Evolutionary conservation across 2,888 invertebrate genomes (phyloP).

Genomic region (Scaptomyza tumidula): DNA sequence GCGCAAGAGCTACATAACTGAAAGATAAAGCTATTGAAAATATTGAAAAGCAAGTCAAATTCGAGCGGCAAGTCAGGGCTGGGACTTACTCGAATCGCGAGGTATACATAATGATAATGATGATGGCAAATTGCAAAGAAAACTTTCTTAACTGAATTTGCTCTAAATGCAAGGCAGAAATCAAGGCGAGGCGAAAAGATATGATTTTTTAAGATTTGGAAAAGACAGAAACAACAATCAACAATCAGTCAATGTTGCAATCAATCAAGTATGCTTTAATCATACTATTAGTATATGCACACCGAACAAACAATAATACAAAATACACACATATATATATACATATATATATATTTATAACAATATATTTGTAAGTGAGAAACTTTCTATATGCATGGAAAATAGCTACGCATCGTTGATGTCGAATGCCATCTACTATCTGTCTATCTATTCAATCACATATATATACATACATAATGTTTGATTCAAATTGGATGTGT

Average conservation of each 20-base stretch:
- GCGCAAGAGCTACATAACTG: too few species aligned
- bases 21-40: too few species aligned
- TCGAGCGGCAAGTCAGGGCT: constrained; percentile 5
- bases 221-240: constrained; percentile 18
- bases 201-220: constrained; percentile 24
- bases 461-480: not conserved
- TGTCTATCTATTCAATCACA: not conserved
- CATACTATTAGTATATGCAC: constrained; percentile 9
- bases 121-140: constrained; percentile 19
- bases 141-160: constrained; percentile 48
- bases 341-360: too few species aligned
- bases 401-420: not conserved
- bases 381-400: not conserved
- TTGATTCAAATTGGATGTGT: constrained; percentile 5
- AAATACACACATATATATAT: too few species aligned
- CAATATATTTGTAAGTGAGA: too few species aligned
- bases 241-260: constrained; percentile 72
- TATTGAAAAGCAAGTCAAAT: not conserved
- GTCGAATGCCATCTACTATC: not conserved
- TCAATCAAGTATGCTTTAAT: constrained; percentile 70
- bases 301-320: constrained; percentile 11
- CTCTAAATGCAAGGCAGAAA: constrained; percentile 4
- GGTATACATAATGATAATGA: constrained; percentile 1
- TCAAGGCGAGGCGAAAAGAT: constrained; percentile 1
- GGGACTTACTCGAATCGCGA: not conserved